A percentile compares a stretch with the other conserved stretches of the same genome.
phyloP scores from a whole-genome alignment of 2,797 vertebrate species.

The Myioborus melanocephalus region DNA sequence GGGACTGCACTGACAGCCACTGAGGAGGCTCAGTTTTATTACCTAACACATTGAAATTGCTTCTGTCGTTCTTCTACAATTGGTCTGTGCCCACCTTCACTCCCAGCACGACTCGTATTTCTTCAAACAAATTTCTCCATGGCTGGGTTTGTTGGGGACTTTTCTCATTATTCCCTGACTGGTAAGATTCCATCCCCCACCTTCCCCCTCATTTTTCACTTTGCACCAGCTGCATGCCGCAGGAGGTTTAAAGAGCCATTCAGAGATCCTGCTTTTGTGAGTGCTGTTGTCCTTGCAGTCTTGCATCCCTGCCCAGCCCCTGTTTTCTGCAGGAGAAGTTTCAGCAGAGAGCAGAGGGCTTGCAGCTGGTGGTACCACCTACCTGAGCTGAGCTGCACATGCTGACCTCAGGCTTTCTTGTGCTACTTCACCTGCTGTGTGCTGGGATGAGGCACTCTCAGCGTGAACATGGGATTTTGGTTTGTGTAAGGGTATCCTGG shows the following conservation, averaged over 20 bases:
- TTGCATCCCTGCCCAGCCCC: not conserved
- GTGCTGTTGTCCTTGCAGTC: not conserved
- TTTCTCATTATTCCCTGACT: not conserved
- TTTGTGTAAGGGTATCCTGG: not conserved
- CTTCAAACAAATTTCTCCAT: not conserved
- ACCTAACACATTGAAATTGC: not conserved
- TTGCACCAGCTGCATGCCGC: not conserved
- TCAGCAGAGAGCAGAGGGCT: not conserved
- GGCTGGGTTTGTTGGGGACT: not conserved
- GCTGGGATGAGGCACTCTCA: not conserved
- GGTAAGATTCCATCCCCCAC: not conserved
- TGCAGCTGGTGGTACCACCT: not conserved
- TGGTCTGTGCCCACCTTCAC: not conserved
- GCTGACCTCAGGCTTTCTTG: not conserved
- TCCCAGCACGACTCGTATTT: accelerated
- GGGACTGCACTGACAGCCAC: accelerated
- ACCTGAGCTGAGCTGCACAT: not conserved
- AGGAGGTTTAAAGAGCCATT: not conserved
- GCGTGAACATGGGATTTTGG: not conserved
- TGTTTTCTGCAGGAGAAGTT: not conserved
- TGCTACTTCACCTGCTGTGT: accelerated
- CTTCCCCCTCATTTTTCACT: not conserved
- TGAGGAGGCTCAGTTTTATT: not conserved
- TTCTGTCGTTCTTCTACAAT: not conserved
- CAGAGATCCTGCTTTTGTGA: not conserved